Evolutionary conservation across 2,888 invertebrate genomes (phyloP).

Genomic region (Ommatoiulus sabulosus): DNA sequence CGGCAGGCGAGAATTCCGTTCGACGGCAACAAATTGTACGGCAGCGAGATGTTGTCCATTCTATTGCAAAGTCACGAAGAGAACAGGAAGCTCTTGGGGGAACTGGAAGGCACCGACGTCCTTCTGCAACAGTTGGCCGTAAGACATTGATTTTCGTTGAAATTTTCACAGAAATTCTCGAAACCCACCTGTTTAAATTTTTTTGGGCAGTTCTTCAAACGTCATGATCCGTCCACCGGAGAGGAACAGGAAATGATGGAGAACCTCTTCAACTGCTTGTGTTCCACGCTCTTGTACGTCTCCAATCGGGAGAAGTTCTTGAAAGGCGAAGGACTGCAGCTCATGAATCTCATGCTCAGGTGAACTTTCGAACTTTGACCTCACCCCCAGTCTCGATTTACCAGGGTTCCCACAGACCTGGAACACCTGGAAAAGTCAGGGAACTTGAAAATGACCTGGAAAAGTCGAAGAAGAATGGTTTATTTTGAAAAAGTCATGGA

Average conservation of each 20-base stretch:
- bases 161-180: no score
- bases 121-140: constrained; percentile 93
- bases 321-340: constrained; percentile 95
- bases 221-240: constrained; percentile 88
- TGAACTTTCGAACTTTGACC: constrained; percentile 66
- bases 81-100: constrained; percentile 85
- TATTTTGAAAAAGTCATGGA: no score
- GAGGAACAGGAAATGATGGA: constrained; percentile 99
- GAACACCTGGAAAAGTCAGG: no score
- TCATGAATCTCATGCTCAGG: constrained; percentile 99
- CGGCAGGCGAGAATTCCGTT: constrained; percentile 83
- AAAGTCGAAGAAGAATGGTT: no score
- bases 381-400: no score
- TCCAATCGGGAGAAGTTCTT: constrained; percentile 92
- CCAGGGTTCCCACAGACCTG: no score
- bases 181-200: no score
- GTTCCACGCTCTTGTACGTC: constrained; percentile 90
- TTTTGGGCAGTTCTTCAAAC: constrained; percentile 86
- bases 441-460: no score
- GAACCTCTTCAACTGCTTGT: constrained; percentile 95
- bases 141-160: no score
- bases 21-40: constrained; percentile 94
- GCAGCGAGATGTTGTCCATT: constrained; percentile 95
- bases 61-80: constrained; percentile 89
- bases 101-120: constrained; percentile 95